Base-by-base conservation (phyloP, 2,113 vertebrate genomes). In the Dipodomys merriami region DNA sequence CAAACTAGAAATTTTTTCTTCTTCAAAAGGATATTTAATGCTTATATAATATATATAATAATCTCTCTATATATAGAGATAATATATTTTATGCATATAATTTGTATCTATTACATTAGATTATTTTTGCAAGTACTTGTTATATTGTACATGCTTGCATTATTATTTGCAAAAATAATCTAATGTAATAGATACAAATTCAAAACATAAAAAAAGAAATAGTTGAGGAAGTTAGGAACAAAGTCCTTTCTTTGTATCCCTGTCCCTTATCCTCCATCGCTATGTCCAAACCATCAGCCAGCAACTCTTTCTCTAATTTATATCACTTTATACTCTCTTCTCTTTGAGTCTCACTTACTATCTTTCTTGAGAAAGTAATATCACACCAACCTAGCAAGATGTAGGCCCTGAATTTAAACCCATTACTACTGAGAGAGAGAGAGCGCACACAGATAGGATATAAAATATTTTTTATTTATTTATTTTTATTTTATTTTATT, bases 271-370 rank as follows among this genome's bases (percentile, higher is more conserved):
- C 85, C 49, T 83, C 74, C 18, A 68, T 44, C 0, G 13, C 27
- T 46, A 95, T 78, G 78, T 78, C 19, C 25, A 83, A 74, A 57
- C 35, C 27, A 39, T 77, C 69, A 25, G 18, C 12, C 53, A 78
- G 22, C 11, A 20, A 33, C 3, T 39, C 65, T 9, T 72, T 82
- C 33, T 71, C 69, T 77, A 72, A 20, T 25, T 69, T 8, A 44
- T n/a, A 57, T 60, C 25, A 74, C 30, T 90, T 85, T n/a, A 46
- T 5, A 89, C 23, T 80, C 18, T 67, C 23, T 72, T 87, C 27
- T 84, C 72, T 65, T 62, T 88, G 71, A 79, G 49, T 93, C 79
- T 57, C 15, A 57, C 30, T 86, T 94, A 88, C 39, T 85, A 15
- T 53, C 39, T 71, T 87, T 87, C 33, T 49, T 67, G 29, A 49